Conservation (phyloP, 2,797 vertebrate genomes). For the Alauda arvensis region DNA sequence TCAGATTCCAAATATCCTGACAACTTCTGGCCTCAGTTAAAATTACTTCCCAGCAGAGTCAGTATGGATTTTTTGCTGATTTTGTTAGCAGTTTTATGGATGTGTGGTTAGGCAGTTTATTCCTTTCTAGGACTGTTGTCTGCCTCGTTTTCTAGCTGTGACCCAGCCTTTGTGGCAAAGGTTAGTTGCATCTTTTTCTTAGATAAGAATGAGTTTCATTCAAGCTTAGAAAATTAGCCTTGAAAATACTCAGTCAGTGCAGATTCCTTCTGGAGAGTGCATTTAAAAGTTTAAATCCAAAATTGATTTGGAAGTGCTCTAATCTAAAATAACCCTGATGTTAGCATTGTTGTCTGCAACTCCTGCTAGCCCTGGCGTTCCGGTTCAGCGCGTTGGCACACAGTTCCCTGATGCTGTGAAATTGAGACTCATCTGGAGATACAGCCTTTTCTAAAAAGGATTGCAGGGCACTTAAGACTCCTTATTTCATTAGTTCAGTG, state of each 20-base stretch:
- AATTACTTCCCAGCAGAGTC: neutral
- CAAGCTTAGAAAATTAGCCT: constrained; percentile 58
- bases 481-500: constrained; percentile 70
- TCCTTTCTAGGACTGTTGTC: neutral
- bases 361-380: constrained; percentile 72
- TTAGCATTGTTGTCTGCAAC: constrained; percentile 67
- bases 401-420: constrained; percentile 76
- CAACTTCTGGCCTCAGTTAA: neutral
- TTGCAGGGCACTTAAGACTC: constrained; percentile 64
- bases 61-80: neutral
- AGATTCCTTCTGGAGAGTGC: constrained; percentile 63
- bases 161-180: constrained; percentile 12
- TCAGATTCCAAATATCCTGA: neutral
- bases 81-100: neutral
- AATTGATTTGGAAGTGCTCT: constrained; percentile 79
- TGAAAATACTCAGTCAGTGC: constrained; percentile 52
- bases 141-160: neutral
- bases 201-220: constrained; percentile 32
- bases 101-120: neutral
- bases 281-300: constrained; percentile 79
- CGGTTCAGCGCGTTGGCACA: constrained; percentile 71
- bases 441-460: constrained; percentile 62
- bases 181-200: constrained; percentile 29
- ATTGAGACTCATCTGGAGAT: constrained; percentile 73
- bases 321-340: constrained; percentile 75